Evolutionary conservation across 2,113 vertebrate genomes (phyloP), one percentile per base, ranked within the genome.

Genomic region (Erythrocercus mccallii): DNA sequence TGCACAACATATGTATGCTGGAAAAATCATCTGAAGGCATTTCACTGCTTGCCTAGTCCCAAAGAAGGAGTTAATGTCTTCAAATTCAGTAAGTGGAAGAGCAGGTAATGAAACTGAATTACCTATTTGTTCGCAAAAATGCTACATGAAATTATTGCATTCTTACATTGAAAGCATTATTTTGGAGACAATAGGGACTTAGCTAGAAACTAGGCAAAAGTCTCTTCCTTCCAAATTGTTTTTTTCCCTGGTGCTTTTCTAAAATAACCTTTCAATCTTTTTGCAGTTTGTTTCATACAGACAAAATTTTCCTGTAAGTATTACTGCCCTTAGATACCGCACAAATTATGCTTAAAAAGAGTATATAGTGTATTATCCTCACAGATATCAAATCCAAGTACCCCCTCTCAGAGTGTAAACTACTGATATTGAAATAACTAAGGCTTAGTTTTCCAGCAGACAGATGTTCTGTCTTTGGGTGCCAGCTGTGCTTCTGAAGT

Each of bases 1-100:
- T 83, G 83, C 54, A 80, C 71, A 92, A 95, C 79, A 82, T 82
- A 92, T 53, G 92, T 31, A 40, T 23, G 64, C 88, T 90, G 72
- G 50, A 76, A 95, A 89, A 94, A 92, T 47, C 91, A 88, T 70
- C 35, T 9, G 0, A 86, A 94, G 86, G 70, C 38, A 83, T 60
- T 92, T 94, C 64, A 33, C 64, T 51, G 76, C 90, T 94, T 86
- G 66, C 68, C 21, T 83, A 73, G 64, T 81, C 58, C 40, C 47
- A 62, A 58, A 81, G 65, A 93, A 54, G 38, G 74, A 92, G 82
- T 81, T 86, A 92, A 88, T 16, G 3, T 35, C 38, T 84, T 86
- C 40, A 74, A 74, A 93, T 80, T 62, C 81, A 56, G 11, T 35
- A 48, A 90, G 79, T 5, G 1, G 35, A 82, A 81, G 71, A 93